phyloP scores from a whole-genome alignment of 2,113 vertebrate species.

The Psophia crepitans region DNA sequence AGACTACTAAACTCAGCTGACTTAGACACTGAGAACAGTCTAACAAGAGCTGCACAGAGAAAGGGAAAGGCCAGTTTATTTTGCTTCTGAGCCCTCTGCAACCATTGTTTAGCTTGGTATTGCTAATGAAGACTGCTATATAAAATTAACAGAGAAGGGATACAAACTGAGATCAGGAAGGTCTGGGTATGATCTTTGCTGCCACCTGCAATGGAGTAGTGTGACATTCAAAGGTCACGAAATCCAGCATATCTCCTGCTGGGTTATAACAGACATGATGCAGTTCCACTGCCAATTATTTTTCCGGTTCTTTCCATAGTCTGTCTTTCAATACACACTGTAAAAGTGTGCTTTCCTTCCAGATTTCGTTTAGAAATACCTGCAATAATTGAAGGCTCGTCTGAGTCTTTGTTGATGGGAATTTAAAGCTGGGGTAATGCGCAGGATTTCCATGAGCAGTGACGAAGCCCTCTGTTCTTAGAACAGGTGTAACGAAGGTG shows the following conservation, averaged over 20 bases:
- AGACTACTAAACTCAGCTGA: neutral
- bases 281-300: neutral
- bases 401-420: neutral
- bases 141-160: neutral
- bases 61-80: neutral
- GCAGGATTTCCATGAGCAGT: neutral
- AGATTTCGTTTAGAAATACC: neutral
- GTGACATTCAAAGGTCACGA: neutral
- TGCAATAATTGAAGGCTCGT: neutral
- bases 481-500: neutral
- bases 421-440: neutral
- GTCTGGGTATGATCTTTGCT: neutral
- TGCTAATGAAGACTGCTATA: neutral
- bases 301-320: neutral
- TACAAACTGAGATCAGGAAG: neutral
- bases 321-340: neutral
- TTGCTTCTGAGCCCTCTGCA: neutral
- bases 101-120: neutral
- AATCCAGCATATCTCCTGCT: neutral
- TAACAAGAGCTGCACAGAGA: neutral
- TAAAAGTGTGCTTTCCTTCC: neutral
- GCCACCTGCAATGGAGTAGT: neutral
- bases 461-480: neutral
- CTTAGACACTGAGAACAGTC: neutral
- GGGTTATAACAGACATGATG: neutral